Evolutionary conservation across 2,113 vertebrate species (phyloP).

Genomic region (Nestor notabilis): DNA sequence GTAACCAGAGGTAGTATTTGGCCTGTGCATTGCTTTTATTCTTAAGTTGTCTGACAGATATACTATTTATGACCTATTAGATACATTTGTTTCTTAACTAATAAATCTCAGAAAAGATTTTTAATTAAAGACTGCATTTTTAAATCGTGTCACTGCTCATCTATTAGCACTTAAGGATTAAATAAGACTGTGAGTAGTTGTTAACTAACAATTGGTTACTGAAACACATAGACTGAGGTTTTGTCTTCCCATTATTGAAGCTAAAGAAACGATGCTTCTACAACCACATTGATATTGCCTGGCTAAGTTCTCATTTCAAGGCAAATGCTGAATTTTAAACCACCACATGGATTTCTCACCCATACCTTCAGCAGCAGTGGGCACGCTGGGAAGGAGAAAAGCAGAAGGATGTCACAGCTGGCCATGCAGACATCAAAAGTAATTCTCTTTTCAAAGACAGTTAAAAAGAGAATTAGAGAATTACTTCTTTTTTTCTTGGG

Average conservation of each 20-base stretch:
- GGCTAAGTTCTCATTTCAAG: not conserved
- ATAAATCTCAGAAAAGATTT: conserved; percentile 16
- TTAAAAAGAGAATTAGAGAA: too few species aligned
- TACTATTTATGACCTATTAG: conserved; percentile 4
- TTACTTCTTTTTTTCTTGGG: not conserved
- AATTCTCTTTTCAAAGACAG: not conserved
- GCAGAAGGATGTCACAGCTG: conserved; percentile 23
- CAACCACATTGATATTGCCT: not conserved
- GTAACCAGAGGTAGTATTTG: conserved; percentile 22
- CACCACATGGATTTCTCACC: conserved; percentile 41
- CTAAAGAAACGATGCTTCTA: not conserved
- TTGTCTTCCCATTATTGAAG: conserved; percentile 42
- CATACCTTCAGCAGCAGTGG: conserved; percentile 1
- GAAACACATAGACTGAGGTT: conserved; percentile 18
- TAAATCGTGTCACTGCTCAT: not conserved
- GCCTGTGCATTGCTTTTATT: not conserved
- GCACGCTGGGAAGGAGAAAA: conserved; percentile 12
- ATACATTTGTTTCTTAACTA: conserved; percentile 28
- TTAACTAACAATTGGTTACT: conserved; percentile 43
- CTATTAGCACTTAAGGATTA: conserved; percentile 20
- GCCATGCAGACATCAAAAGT: not conserved
- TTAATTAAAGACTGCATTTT: not conserved
- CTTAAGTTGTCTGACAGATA: not conserved
- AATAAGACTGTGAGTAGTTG: conserved; percentile 27
- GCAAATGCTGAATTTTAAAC: conserved; percentile 22